Evolutionary conservation across 1,140 invertebrate genomes (phyloP).

Genomic region (Drosophila novamexicana): DNA sequence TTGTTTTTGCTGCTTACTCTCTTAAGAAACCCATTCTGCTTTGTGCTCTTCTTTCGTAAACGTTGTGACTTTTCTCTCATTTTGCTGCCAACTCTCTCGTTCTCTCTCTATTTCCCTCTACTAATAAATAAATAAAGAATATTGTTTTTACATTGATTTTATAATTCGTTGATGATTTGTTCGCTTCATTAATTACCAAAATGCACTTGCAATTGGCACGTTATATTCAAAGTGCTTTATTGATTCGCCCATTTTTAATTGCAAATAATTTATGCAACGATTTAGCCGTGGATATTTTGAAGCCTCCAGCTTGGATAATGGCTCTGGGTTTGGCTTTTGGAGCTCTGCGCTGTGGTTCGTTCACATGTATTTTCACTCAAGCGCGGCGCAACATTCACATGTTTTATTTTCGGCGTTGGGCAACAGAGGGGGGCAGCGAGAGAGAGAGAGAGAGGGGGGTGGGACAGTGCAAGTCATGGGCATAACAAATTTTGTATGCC

Average conservation of each 20-base stretch:
- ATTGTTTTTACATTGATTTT: neutral
- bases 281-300: constrained; percentile 4
- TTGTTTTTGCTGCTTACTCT: no score
- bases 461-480: neutral
- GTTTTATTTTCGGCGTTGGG: constrained; percentile 54
- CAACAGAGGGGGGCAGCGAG: neutral
- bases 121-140: neutral
- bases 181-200: neutral
- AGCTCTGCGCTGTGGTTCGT: constrained; percentile 47
- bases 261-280: constrained; percentile 5
- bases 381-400: constrained; percentile 64
- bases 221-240: constrained; percentile 13
- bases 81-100: no score
- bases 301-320: constrained; percentile 4
- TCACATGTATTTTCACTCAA: constrained; percentile 71
- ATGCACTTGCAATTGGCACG: constrained; percentile 9
- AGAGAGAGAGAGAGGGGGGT: neutral
- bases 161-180: neutral
- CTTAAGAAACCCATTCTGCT: no score
- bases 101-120: no score
- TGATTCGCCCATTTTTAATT: constrained; percentile 10
- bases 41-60: no score
- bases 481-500: constrained; percentile 28
- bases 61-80: no score
- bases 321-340: constrained; percentile 12